Evolutionary conservation across 2,888 invertebrate species (phyloP), one percentile per base, ranked within the genome.

Genomic region (Mimachlamys varia): DNA sequence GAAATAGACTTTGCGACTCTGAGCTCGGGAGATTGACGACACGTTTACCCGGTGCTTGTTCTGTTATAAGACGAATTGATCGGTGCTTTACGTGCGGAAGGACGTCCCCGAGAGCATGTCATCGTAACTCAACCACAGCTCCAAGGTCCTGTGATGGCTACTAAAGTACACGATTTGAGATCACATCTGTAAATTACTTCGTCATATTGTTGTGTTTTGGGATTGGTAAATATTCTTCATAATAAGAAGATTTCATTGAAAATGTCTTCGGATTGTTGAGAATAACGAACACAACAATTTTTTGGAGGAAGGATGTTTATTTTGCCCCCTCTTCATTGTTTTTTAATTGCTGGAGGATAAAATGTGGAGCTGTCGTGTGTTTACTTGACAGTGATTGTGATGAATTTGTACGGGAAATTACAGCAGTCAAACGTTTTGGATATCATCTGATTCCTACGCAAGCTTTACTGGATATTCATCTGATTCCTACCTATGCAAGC

Each of bases 321-420:
- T 76, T 76, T 27, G 3, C 15, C 12, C 15, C 1, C 15, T 76
- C 22, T 33, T 76, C 62, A 62, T 76, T 27, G 22, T 76, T 33
- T 76, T 76, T 76, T 76, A 22, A 76, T 76, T 76, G 76, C 76
- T 76, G 2, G 33, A 76, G 33, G 76, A 76, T 76, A 15, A 76
- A 76, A 76, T 33, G 76, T 62, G 76, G 27, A 27, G 33, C 0
- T 76, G 33, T 33, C 33, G 15, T 76, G 76, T 22, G 76, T 27
- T 76, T 33, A 2, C 15, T 1, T 76, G 76, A 76, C 76, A 76
- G 27, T 76, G 76, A 76, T 76, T 76, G 33, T 76, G 76, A 76
- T 76, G 76, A 76, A 76, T 76, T 76, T 76, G 76, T 33, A 27
- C 27, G 76, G 27, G 76, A 76, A 76, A 76, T 76, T 76, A 76